Evolutionary conservation across 2,113 vertebrate genomes (phyloP), one percentile per base, ranked within the genome.

Genomic region (Tauraco erythrolophus): DNA sequence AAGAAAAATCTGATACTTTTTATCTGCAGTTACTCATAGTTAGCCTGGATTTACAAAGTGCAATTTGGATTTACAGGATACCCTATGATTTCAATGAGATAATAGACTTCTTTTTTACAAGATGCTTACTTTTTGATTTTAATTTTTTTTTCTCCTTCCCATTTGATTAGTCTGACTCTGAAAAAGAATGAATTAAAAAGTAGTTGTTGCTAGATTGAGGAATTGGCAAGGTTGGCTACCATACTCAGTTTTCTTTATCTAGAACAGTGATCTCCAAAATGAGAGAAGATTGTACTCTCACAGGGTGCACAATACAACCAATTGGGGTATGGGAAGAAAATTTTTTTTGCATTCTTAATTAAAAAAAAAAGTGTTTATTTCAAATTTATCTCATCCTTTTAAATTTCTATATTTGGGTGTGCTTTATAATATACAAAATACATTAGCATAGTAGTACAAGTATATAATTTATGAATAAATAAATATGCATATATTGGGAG

Each of bases 271-370:
- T 65, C 12, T 88, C 21, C n/a, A 39, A 74, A 87, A 57, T 5
- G 6, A 9, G 4, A 7, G 4, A 2, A 87, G 33, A 46, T 4
- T 86, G 23, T 75, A 25, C 17, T 31, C 4, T 64, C 2, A 4
- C 0, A 1, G 7, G 10, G 0, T n/a, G 2, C 27, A 72, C 9
- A 54, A n/a, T 24, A 25, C 3, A 50, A 30, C 5, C 1, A 3
- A 2, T 2, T 71, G 14, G 1, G 6, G 5, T n/a, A 7, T 1
- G 5, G 16, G 54, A 79, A 76, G 19, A 80, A 58, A 62, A 23
- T 23, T 11, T 5, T 62, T 94, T 91, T 75, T 91, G 2, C 13
- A 41, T 2, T 5, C 43, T 12, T 84, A 89, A 46, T 41, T 45
- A 71, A 57, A 3, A 31, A 79, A 87, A 64, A 68, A 37, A 25